These are phyloP conservation scores for Ennomos quercinarius DNA, from an alignment of 2,888 invertebrate genomes.

Conservation along the genomic window DNA sequence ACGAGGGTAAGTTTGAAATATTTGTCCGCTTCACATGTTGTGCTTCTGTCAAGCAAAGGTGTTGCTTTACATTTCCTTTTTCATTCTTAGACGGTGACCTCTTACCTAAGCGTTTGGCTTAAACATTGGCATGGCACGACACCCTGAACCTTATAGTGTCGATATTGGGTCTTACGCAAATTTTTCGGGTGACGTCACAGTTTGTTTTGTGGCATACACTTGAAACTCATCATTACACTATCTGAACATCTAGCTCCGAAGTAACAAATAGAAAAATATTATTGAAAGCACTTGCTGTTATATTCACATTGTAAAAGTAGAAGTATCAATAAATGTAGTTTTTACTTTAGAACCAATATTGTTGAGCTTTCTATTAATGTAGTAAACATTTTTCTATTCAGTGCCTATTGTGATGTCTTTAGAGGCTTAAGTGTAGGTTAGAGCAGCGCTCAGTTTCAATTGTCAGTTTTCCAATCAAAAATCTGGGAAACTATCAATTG, in stretches of 20 bases:
- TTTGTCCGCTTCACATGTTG: slow-evolving; percentile 56
- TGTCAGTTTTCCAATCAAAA: slow-evolving; percentile 58
- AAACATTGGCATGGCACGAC: slow-evolving; percentile 82
- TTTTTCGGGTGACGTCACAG: slow-evolving; percentile 60
- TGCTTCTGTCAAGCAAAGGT: slow-evolving; percentile 79
- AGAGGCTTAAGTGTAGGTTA: slow-evolving; percentile 77
- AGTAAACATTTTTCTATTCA: slow-evolving; percentile 32
- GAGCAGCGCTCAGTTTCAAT: slow-evolving; percentile 57
- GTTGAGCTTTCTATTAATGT: slow-evolving; percentile 28
- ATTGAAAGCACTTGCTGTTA: slow-evolving; percentile 54
- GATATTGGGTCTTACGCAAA: slow-evolving; percentile 54
- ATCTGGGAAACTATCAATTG: slow-evolving; percentile 63
- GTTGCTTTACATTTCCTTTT: slow-evolving; percentile 80
- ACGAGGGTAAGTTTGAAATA: slow-evolving; percentile 93
- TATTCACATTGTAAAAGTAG: slow-evolving; percentile 49
- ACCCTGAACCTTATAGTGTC: slow-evolving; percentile 70
- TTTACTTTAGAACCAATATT: slow-evolving; percentile 34
- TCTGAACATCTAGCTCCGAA: slow-evolving; percentile 40
- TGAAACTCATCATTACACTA: slow-evolving; percentile 42
- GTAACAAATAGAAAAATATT: slow-evolving; percentile 45
- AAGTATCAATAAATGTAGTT: slow-evolving; percentile 50
- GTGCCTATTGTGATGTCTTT: slow-evolving; percentile 62
- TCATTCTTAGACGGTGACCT: slow-evolving; percentile 76
- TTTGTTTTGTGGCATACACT: slow-evolving; percentile 65
- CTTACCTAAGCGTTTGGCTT: slow-evolving; percentile 80